Evolutionary conservation across 35 echinoderm and acorn worm species (phyloP), one percentile per base, ranked within the genome.

Genomic region (Apostichopus japonicus): DNA sequence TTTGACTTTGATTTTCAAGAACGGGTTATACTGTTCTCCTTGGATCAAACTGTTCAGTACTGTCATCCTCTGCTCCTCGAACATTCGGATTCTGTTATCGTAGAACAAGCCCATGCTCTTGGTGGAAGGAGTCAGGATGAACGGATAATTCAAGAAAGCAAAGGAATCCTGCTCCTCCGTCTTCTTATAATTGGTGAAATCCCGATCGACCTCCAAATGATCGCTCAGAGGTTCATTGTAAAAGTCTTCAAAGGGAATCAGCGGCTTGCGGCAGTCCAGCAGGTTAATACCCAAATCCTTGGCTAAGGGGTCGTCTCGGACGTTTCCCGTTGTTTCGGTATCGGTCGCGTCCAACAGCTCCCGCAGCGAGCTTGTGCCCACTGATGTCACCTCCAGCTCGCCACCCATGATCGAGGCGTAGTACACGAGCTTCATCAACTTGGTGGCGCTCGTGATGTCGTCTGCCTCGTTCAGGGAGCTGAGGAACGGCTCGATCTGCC

Each of bases 221-320:
- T 99, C 97, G 92, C 94, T 96, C 9, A 99, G 83, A 11, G 97
- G 95, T 87, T 99, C 97, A 92, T 99, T 99, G 54, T 96, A 96
- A 65, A 99, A 99, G 63, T 99, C 97, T 53, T 87, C 90, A 67
- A 99, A 96, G n/a, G 97, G 91, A 77, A 99, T 95, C 1, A 95
- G 92, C 0, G 97, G 97, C 58, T 94, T 93, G 5, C 80, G 76
- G 27, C 92, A 95, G 63, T 93, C 95, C n/a, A 96, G 44, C 10
- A 95, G 77, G 7, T 79, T 93, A 21, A 96, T 63, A 1, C 89
- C 92, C 27, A 99, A 72, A 53, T 92, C 79, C 70, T 94, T 99
- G 19, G 92, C 88, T 52, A 99, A 86, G 5, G 93, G 86, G 73
- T 98, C 97, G 61, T 94, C 94, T 77, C 75, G 84, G 11, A 92